A percentile compares a stretch with the other conserved stretches of the same genome.
These are phyloP conservation scores for Daphoenositta chrysoptera DNA, from an alignment of 2,113 vertebrate species.

Conservation along the genomic window DNA sequence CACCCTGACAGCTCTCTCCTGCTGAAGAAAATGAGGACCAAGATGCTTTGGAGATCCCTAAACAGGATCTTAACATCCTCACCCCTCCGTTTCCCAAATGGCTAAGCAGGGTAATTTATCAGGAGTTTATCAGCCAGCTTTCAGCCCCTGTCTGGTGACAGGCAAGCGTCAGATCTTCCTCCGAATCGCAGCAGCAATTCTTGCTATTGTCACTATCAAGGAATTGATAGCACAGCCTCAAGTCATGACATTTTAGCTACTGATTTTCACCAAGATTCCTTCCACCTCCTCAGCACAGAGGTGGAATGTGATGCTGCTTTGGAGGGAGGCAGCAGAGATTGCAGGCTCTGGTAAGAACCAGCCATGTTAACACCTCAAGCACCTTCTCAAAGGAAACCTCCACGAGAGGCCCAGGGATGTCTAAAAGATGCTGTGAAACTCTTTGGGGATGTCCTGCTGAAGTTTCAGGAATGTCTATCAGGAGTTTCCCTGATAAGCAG, in stretches of 20 bases:
- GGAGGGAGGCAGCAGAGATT: neutral
- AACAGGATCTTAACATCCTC: neutral
- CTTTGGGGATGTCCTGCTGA: neutral
- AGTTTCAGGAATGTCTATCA: neutral
- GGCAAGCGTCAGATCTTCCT: neutral
- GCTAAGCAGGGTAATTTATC: neutral
- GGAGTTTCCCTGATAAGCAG: neutral
- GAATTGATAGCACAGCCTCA: constrained; percentile 30
- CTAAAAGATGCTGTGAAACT: neutral
- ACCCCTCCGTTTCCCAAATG: neutral
- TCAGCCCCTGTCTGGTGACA: neutral
- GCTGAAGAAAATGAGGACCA: neutral
- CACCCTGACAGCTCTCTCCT: neutral
- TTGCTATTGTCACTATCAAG: neutral
- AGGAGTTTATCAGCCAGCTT: neutral
- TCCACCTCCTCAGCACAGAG: neutral
- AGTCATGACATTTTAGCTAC: neutral
- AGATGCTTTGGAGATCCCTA: neutral
- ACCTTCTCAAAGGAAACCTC: neutral
- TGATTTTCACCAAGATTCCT: neutral
- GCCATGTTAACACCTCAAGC: neutral
- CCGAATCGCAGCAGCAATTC: neutral
- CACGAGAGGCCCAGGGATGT: neutral
- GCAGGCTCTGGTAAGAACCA: neutral
- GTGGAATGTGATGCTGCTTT: neutral